A percentile compares a stretch with the other conserved stretches of the same genome.
Evolutionary conservation across 2,888 invertebrate genomes (phyloP).

Genomic region (Corbicula japonica): DNA sequence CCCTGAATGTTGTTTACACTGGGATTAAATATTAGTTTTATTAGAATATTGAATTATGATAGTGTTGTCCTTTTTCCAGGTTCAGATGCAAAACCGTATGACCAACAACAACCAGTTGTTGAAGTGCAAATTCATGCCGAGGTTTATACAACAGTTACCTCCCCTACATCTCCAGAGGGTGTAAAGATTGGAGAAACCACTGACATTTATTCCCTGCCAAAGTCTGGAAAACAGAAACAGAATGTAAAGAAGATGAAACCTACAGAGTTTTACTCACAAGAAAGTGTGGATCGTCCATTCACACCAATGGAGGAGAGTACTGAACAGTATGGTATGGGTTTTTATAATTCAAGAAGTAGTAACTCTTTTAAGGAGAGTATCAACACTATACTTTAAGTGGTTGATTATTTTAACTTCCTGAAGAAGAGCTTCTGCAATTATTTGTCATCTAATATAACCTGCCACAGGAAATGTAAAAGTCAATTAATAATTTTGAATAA

Average conservation of each 20-base stretch:
- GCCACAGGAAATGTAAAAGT: too few relatives aligned
- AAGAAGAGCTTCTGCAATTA: too few relatives aligned
- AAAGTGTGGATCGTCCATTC: not conserved
- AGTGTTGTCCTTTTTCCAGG: too few relatives aligned
- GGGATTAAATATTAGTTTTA: too few relatives aligned
- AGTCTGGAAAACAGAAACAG: too few relatives aligned
- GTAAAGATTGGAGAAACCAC: conserved; percentile 30
- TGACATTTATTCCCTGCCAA: conserved; percentile 36
- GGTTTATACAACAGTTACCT: not conserved
- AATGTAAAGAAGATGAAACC: not conserved
- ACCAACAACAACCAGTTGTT: not conserved
- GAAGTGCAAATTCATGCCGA: not conserved
- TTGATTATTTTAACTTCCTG: not conserved
- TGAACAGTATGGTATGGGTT: conserved; percentile 40
- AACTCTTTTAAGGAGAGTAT: not conserved
- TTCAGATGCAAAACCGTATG: too few relatives aligned
- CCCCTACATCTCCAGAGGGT: conserved; percentile 21
- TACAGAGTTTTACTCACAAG: not conserved
- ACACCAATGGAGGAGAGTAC: conserved; percentile 23
- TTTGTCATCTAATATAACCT: too few relatives aligned
- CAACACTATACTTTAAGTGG: not conserved
- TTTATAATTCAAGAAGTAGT: not conserved
- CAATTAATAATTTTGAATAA: too few relatives aligned
- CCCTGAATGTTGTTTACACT: too few relatives aligned
- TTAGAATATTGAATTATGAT: too few relatives aligned